Evolutionary conservation across 2,888 invertebrate species (phyloP), one percentile per base, ranked within the genome.

Genomic region (Apomyelois bistriatella): DNA sequence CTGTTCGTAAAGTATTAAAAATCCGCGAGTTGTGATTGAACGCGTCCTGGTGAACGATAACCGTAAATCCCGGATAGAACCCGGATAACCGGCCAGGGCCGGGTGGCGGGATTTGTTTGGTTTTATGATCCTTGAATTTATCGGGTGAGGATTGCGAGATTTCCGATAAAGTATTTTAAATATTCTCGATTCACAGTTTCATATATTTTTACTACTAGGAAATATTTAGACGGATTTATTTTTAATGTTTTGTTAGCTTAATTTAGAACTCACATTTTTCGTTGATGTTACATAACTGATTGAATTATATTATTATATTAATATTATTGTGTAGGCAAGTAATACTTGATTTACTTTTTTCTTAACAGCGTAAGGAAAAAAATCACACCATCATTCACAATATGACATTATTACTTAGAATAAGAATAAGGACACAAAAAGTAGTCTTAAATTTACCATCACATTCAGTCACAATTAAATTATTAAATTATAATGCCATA

Each of bases 21-120:
- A 78, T 77, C 76, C 65, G 73, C 69, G 59, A 81, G 88, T 86
- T 88, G 86, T 87, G 89, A 89, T 90, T 90, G 89, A 88, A 85
- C 82, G 79, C 79, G 79, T 81, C 78, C 82, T 73, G 79, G 81
- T 74, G 76, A 82, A 82, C 84, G 82, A 91, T 91, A 90, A 91
- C 83, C 90, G 85, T 91, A 91, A 91, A 90, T 91, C 85, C 85
- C 74, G 79, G 71, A 67, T 66, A 74, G 71, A 70, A 69, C 72
- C 72, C 72, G 72, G 75, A 61, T 65, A 64, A 64, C 65, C 59
- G 60, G 61, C 53, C 60, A 75, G 75, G 77, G 66, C 75, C 56
- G 55, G 65, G 56, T 76, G 65, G 76, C 56, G 55, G 65, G 56
- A 57, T 63, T 56, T 54, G 48, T 56, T 56, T 52, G 41, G 52